Conservation (phyloP, 2,888 invertebrate species). For the Chydorus sphaericus region DNA sequence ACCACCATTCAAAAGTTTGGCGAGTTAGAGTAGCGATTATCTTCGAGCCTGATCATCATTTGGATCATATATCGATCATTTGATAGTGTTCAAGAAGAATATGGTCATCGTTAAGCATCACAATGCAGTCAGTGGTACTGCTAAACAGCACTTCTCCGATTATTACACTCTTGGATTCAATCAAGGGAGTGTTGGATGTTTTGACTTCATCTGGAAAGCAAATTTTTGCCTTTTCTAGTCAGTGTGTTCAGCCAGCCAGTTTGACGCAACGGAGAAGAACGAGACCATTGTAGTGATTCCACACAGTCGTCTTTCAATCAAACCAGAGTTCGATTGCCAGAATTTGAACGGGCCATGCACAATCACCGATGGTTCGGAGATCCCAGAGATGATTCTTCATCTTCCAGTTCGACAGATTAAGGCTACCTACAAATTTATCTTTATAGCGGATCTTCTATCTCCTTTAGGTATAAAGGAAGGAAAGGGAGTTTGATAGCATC, state of each 20-base stretch:
- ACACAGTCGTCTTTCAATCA: conserved; percentile 64
- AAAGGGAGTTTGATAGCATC: background rate
- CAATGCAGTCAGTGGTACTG: conserved; percentile 78
- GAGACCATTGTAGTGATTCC: conserved; percentile 52
- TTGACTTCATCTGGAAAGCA: conserved; percentile 22
- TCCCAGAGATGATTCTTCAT: conserved; percentile 38
- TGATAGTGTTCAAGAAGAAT: background rate
- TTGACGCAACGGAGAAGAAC: conserved; percentile 45
- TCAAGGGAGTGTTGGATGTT: conserved; percentile 47
- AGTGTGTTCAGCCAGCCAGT: conserved; percentile 63
- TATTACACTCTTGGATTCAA: conserved; percentile 69
- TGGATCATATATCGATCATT: background rate
- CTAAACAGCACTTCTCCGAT: conserved; percentile 68
- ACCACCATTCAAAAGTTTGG: conserved; percentile 62
- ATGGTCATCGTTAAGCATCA: conserved; percentile 59
- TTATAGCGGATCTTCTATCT: conserved; percentile 3
- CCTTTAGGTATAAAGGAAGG: conserved; percentile 46
- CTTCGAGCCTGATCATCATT: conserved; percentile 47
- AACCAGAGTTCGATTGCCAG: conserved; percentile 38
- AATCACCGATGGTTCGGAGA: conserved; percentile 41
- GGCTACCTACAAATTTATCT: conserved; percentile 31
- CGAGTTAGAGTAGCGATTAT: conserved; percentile 56
- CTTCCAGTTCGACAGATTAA: conserved; percentile 47
- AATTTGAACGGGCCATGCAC: conserved; percentile 34
- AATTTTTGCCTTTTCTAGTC: conserved; percentile 48